Evolutionary conservation across 2,797 vertebrate species (phyloP).

Genomic region (Cetoscarus ocellatus): DNA sequence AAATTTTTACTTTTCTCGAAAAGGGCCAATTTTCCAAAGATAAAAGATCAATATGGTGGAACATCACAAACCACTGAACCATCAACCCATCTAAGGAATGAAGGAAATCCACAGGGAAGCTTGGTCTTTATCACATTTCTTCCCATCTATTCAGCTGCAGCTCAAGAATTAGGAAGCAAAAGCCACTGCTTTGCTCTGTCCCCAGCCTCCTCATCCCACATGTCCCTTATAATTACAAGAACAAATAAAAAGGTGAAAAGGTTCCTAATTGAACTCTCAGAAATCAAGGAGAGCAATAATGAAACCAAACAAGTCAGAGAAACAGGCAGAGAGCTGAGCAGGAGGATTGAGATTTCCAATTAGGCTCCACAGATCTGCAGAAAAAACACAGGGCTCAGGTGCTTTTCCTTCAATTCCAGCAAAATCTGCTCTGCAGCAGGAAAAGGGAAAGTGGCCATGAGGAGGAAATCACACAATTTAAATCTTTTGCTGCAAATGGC

Average conservation of each 20-base stretch:
- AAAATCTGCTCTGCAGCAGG: constrained; percentile 10
- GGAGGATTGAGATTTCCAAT: constrained; percentile 28
- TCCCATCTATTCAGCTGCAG: background rate
- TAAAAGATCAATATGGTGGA: background rate
- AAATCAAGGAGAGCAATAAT: constrained; percentile 14
- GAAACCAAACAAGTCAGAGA: constrained; percentile 16
- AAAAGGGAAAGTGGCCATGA: background rate
- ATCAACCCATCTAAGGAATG: background rate
- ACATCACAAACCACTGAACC: background rate
- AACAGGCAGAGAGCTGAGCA: background rate
- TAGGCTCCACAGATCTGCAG: constrained; percentile 14
- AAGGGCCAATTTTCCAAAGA: background rate
- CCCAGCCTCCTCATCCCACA: background rate
- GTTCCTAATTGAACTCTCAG: background rate
- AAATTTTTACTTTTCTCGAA: too few relatives aligned
- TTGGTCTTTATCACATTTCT: background rate
- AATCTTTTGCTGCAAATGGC: constrained; percentile 11
- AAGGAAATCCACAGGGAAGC: background rate
- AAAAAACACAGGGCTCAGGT: constrained; percentile 10
- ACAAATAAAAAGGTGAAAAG: constrained; percentile 1
- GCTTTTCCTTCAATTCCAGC: constrained; percentile 21
- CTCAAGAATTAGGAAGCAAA: background rate
- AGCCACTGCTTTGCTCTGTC: background rate
- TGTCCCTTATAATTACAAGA: background rate
- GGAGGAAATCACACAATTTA: background rate